A percentile compares a stretch with the other conserved stretches of the same genome.
These are phyloP conservation scores for Blomia tropicalis DNA, from an alignment of 2,888 invertebrate genomes.

Conservation along the genomic window DNA sequence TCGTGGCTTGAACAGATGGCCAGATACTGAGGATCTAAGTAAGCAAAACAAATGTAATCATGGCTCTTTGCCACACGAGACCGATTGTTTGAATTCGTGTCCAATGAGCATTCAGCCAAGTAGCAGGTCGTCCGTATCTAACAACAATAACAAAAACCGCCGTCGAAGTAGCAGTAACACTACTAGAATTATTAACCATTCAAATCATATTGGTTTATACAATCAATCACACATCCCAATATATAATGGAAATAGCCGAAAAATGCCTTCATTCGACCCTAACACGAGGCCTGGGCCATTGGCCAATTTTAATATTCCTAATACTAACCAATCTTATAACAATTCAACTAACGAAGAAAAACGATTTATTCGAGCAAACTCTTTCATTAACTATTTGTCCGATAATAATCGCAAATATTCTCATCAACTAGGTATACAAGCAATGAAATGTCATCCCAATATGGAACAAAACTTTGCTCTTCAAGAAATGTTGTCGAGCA, in stretches of 20 bases:
- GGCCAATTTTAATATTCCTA: neutral
- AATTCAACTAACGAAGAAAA: neutral
- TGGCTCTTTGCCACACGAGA: neutral
- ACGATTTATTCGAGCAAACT: neutral
- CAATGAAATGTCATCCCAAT: neutral
- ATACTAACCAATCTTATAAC: neutral
- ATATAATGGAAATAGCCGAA: neutral
- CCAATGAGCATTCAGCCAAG: too few relatives aligned
- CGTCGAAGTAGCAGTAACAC: neutral
- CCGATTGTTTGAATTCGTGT: neutral
- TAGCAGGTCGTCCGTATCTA: neutral
- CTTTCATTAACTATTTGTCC: conserved; percentile 1
- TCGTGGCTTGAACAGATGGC: conserved; percentile 1
- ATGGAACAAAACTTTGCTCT: neutral
- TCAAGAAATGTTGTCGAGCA: neutral
- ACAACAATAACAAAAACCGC: neutral
- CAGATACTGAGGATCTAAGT: conserved; percentile 4
- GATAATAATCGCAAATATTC: neutral
- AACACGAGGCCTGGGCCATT: too few relatives aligned
- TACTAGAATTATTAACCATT: neutral
- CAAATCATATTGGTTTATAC: neutral
- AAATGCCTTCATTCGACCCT: neutral
- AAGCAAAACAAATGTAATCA: neutral
- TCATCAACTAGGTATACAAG: neutral
- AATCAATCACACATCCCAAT: neutral